phyloP scores from a whole-genome alignment of 2,113 vertebrate species.

The Actenoides hombroni region DNA sequence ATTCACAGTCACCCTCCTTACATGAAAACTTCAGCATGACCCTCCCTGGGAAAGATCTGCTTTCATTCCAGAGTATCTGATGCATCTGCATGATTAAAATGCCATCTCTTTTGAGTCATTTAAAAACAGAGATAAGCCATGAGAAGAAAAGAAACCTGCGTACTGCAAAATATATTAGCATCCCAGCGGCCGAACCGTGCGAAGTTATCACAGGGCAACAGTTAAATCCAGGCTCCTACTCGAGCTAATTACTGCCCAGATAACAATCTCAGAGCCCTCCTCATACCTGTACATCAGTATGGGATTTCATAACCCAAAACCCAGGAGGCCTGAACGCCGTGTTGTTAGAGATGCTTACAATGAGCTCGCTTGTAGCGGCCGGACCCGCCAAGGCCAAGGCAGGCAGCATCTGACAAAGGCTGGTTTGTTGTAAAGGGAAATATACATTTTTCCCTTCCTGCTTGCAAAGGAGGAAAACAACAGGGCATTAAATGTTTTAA shows the following conservation, averaged over 20 bases:
- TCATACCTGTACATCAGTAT: slow-evolving; percentile 51
- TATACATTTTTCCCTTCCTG: not conserved
- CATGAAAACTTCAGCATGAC: slow-evolving; percentile 23
- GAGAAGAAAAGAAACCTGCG: slow-evolving; percentile 23
- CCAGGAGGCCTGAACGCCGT: not conserved
- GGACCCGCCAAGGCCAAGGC: not conserved
- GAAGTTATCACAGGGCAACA: not conserved
- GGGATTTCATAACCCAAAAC: slow-evolving; percentile 33
- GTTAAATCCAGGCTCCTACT: not conserved
- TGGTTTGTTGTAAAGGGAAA: not conserved
- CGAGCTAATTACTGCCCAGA: not conserved
- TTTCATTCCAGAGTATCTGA: slow-evolving; percentile 53
- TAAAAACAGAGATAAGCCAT: slow-evolving; percentile 17
- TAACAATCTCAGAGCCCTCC: slow-evolving; percentile 1
- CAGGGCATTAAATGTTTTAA: not conserved
- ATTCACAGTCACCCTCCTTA: slow-evolving; percentile 3
- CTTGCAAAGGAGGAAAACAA: slow-evolving; percentile 1
- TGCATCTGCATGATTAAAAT: slow-evolving; percentile 59
- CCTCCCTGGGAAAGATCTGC: not conserved
- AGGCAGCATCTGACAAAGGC: not conserved
- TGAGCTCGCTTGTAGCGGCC: not conserved
- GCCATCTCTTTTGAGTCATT: slow-evolving; percentile 40
- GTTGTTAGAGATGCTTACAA: not conserved
- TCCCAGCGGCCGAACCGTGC: not conserved
- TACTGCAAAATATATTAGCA: not conserved